Evolutionary conservation across 2,888 invertebrate species (phyloP).

Genomic region (Eilema depressum): DNA sequence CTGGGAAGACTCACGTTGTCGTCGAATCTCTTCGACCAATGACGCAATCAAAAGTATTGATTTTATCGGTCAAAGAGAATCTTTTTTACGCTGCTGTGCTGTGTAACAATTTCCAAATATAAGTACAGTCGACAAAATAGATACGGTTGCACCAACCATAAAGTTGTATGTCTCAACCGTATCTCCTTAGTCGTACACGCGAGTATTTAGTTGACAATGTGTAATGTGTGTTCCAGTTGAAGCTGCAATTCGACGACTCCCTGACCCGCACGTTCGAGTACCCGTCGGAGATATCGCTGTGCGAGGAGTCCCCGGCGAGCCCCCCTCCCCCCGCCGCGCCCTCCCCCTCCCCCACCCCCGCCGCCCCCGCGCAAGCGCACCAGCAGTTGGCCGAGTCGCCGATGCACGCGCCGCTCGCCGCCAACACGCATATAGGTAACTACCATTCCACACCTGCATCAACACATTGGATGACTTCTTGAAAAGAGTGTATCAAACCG

Average conservation of each 20-base stretch:
- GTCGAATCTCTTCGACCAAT: too few species aligned
- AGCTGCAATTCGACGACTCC: slow-evolving; percentile 95
- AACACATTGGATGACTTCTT: neutral
- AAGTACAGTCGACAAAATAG: too few species aligned
- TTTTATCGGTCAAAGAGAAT: neutral
- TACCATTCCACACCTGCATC: slow-evolving; percentile 28
- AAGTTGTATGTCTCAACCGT: too few species aligned
- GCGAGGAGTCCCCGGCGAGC: slow-evolving; percentile 83
- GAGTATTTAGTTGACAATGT: too few species aligned
- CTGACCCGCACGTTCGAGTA: slow-evolving; percentile 96
- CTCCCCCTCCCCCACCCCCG: slow-evolving; percentile 27
- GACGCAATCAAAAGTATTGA: neutral
- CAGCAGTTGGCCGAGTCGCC: slow-evolving; percentile 50
- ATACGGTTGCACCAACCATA: too few species aligned
- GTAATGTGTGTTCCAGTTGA: slow-evolving; percentile 88
- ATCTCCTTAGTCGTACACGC: too few species aligned
- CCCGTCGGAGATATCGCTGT: slow-evolving; percentile 95
- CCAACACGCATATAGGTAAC: slow-evolving; percentile 78
- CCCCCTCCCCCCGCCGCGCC: slow-evolving; percentile 33
- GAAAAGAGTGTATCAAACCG: too few species aligned
- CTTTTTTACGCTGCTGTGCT: neutral
- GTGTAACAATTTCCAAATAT: neutral
- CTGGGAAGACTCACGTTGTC: neutral
- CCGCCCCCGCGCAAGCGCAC: slow-evolving; percentile 31
- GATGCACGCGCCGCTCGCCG: slow-evolving; percentile 59